These are phyloP conservation scores for Peribatodes rhomboidaria DNA, from an alignment of 2,888 invertebrate genomes.

Conservation along the genomic window DNA sequence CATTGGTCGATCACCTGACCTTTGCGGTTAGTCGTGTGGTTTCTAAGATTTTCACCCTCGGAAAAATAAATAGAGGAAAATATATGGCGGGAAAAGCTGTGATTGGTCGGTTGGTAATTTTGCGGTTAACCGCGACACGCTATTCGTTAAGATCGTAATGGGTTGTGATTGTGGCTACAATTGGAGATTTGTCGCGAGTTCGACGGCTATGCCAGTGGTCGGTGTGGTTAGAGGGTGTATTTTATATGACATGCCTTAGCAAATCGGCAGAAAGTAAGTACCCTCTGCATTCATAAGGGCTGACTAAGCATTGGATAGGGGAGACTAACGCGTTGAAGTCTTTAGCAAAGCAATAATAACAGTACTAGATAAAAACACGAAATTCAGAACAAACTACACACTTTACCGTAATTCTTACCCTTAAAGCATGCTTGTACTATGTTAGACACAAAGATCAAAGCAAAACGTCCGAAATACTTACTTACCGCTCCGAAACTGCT, in stretches of 20 bases:
- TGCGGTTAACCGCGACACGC: slow-evolving; percentile 84
- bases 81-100: slow-evolving; percentile 67
- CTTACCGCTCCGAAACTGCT: not conserved
- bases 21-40: slow-evolving; percentile 88
- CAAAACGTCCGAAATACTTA: slow-evolving; percentile 8
- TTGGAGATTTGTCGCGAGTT: slow-evolving; percentile 75
- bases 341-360: slow-evolving; percentile 19
- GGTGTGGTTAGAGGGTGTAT: slow-evolving; percentile 45
- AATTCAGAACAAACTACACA: not conserved
- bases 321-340: slow-evolving; percentile 45
- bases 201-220: slow-evolving; percentile 50
- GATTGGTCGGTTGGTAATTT: slow-evolving; percentile 80
- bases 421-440: not conserved
- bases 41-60: slow-evolving; percentile 86
- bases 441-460: not conserved
- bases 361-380: not conserved
- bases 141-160: slow-evolving; percentile 84
- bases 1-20: slow-evolving; percentile 87
- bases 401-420: not conserved
- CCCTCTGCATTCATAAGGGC: not conserved
- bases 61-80: slow-evolving; percentile 84
- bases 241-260: slow-evolving; percentile 28
- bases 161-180: slow-evolving; percentile 59
- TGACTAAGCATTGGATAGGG: not conserved
- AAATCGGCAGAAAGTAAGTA: slow-evolving; percentile 32